Evolutionary conservation across 1,140 invertebrate genomes (phyloP), one percentile per base, ranked within the genome.

Genomic region (Lysiphlebus fabarum): DNA sequence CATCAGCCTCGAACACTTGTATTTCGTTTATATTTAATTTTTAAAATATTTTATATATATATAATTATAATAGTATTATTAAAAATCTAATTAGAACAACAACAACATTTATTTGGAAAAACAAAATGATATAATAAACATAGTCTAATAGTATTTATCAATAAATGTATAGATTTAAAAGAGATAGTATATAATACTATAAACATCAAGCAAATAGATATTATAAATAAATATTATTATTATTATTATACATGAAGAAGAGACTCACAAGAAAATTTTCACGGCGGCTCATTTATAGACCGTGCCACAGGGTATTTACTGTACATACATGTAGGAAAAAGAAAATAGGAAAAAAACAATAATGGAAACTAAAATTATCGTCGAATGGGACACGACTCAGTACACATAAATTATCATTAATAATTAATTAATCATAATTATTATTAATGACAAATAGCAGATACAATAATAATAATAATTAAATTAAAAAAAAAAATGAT

Each of bases 341-440:
- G 4, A 17, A 43, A 51, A 41, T 26, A 40, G 53, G 12, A 43
- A 47, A 59, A 50, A 14, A 51, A 33, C 11, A 44, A 36, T 10
- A 50, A 42, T 6, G 11, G 37, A 38, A 40, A 40, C 8, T 7
- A 14, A 44, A 44, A 58, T 17, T 36, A 34, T 53, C 58, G 53
- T 53, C 56, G 34, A 37, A 42, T 36, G 67, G 70, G 70, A 72
- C 70, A 72, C 70, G 70, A 72, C 70, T 72, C 70, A 64, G 61
- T 58, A 11, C n/a, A 43, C 53, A 45, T 37, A n/a, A 12, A 41
- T 33, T 12, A 43, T 44, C 42, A 7, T 26, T 40, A 53, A 26
- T 53, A 50, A 61, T 14, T 53, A 7, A 54, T 47, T 38, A 12
- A 40, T 33, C 34, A 47, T 47, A 47, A 8, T 40, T 40, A 40